A percentile compares a stretch with the other conserved stretches of the same genome.
Conservation (phyloP, 2,888 invertebrate genomes). For the Lasioglossum zephyrum region DNA sequence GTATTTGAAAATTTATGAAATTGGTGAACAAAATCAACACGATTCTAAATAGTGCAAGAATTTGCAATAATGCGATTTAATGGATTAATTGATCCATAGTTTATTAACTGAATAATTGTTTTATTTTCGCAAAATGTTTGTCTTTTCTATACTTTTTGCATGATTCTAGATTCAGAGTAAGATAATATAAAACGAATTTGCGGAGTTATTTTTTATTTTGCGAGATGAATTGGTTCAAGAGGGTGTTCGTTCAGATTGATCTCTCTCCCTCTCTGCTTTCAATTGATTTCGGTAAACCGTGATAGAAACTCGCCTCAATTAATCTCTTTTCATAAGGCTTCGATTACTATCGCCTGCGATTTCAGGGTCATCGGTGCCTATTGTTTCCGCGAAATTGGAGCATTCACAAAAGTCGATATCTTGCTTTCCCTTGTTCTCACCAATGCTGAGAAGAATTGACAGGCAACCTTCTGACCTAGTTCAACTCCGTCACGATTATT, state of each 20-base stretch:
- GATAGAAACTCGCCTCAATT: conserved; percentile 21
- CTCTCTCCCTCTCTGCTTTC: neutral
- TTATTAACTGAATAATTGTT: neutral
- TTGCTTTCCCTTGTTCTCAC: neutral
- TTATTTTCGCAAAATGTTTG: neutral
- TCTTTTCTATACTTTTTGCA: no score
- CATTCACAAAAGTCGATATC: conserved; percentile 40
- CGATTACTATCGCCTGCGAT: conserved; percentile 33
- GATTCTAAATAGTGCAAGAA: no score
- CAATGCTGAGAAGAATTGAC: conserved; percentile 37
- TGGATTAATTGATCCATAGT: no score
- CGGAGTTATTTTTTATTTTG: neutral
- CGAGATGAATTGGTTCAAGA: neutral
- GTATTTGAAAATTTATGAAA: no score
- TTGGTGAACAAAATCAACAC: no score
- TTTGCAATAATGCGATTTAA: no score
- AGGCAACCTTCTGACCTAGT: conserved; percentile 44
- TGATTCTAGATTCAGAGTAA: neutral
- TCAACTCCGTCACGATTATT: conserved; percentile 38
- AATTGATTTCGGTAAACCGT: neutral
- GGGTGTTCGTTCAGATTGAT: neutral
- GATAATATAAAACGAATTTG: neutral
- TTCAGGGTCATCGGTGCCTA: conserved; percentile 30
- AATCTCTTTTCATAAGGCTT: conserved; percentile 23
- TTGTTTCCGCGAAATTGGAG: conserved; percentile 50